A percentile compares a stretch with the other conserved stretches of the same genome.
Conservation (phyloP, 92 coral and sea anemone genomes). For the Bergia puertoricense region DNA sequence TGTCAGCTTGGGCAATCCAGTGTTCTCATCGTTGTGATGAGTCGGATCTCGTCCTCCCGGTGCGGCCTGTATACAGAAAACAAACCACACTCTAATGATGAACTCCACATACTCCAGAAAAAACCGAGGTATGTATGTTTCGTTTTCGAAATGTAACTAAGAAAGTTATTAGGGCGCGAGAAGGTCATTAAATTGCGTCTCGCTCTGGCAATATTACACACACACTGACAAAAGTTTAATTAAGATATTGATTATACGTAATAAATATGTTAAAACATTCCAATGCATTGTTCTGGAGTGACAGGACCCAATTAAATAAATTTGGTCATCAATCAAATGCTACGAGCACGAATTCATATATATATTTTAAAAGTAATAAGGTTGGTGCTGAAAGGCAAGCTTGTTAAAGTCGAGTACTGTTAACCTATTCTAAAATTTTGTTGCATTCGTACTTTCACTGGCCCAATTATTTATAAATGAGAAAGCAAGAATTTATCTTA, state of each 20-base stretch:
- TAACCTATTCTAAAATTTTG: not conserved
- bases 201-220: not conserved
- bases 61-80: conserved; percentile 16
- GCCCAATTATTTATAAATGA: too few relatives aligned
- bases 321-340: conserved; percentile 20
- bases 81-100: not conserved
- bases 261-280: conserved; percentile 25
- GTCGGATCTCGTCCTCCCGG: conserved; percentile 34
- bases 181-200: not conserved
- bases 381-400: not conserved
- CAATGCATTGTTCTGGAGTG: not conserved
- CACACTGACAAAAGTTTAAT: not conserved
- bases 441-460: not conserved
- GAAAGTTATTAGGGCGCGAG: too few relatives aligned
- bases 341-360: not conserved
- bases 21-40: conserved; percentile 14
- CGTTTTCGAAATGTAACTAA: not conserved
- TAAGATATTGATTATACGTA: not conserved
- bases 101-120: not conserved
- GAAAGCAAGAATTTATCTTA: not conserved
- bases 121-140: not conserved
- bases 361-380: too few relatives aligned
- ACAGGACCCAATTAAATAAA: conserved; percentile 3
- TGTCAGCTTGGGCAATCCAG: conserved; percentile 26
- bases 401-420: not conserved